phyloP scores from a whole-genome alignment of 2,113 vertebrate species.

The Odocoileus virginianus region DNA sequence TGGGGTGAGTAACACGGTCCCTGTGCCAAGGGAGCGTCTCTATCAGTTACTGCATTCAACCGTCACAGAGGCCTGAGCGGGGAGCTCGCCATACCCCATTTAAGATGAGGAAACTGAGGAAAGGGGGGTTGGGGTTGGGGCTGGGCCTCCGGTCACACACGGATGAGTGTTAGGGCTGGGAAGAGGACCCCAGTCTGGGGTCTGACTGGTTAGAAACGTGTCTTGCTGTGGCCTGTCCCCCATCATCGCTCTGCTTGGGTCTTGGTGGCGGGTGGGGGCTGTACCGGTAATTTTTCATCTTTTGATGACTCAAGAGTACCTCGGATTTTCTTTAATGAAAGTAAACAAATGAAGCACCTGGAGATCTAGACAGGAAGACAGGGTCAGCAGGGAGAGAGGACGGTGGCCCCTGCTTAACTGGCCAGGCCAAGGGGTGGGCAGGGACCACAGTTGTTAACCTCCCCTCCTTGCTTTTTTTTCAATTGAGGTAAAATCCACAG shows the following conservation, averaged over 20 bases:
- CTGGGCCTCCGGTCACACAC: neutral
- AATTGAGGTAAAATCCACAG: neutral
- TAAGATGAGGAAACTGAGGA: neutral
- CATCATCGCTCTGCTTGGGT: neutral
- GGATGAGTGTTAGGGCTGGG: neutral
- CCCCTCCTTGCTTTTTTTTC: neutral
- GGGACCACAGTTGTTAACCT: neutral
- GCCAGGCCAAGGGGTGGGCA: neutral
- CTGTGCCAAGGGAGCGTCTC: neutral
- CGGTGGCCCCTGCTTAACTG: neutral
- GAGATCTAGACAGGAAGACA: neutral
- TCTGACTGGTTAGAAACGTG: neutral
- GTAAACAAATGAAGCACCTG: neutral
- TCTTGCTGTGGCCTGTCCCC: neutral
- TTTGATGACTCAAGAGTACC: neutral
- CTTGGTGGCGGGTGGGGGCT: neutral
- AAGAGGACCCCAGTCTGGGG: neutral
- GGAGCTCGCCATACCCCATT: neutral
- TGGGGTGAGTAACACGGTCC: fast-evolving
- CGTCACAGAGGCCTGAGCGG: fast-evolving
- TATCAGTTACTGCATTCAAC: fast-evolving
- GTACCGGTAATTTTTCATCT: neutral
- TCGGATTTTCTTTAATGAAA: neutral
- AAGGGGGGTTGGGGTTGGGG: neutral
- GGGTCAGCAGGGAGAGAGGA: neutral